Evolutionary conservation across 2,888 invertebrate genomes (phyloP).

Genomic region (Sipha maydis): DNA sequence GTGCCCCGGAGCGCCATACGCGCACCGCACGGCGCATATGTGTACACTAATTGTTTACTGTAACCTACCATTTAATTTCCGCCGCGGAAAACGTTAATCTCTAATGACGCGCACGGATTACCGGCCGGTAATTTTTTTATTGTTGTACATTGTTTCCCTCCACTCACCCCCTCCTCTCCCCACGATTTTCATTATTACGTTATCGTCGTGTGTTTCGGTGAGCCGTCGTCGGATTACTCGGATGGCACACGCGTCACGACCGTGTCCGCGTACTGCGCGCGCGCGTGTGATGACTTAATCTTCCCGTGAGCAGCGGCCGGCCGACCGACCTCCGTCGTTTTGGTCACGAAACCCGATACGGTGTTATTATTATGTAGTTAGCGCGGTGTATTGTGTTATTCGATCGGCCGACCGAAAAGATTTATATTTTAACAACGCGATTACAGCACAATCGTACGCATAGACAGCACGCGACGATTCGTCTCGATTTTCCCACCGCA

Average conservation of each 20-base stretch:
- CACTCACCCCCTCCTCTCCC: too few relatives aligned
- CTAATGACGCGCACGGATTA: slow-evolving; percentile 24
- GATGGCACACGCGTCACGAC: slow-evolving; percentile 51
- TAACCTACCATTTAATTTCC: slow-evolving; percentile 52
- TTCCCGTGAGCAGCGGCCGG: too few relatives aligned
- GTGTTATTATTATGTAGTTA: not conserved
- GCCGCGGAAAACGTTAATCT: slow-evolving; percentile 10
- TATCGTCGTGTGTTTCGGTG: slow-evolving; percentile 1
- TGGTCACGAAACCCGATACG: slow-evolving; percentile 47
- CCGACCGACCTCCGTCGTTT: slow-evolving; percentile 30
- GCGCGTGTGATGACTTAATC: slow-evolving; percentile 46
- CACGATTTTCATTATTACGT: slow-evolving; percentile 5
- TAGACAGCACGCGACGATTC: too few relatives aligned
- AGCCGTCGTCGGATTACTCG: slow-evolving; percentile 8
- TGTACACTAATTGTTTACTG: slow-evolving; percentile 52
- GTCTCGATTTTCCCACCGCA: too few relatives aligned
- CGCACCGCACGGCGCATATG: not conserved
- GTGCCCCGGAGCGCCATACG: slow-evolving; percentile 12
- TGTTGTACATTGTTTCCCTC: not conserved
- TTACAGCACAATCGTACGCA: too few relatives aligned
- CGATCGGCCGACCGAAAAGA: too few relatives aligned
- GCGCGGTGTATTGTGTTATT: too few relatives aligned
- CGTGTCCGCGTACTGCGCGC: not conserved
- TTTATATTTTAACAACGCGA: too few relatives aligned
- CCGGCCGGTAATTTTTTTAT: slow-evolving; percentile 7